These are phyloP conservation scores for Holcopasites calliopsidis DNA, from an alignment of 1,140 invertebrate species.

Conservation along the genomic window DNA sequence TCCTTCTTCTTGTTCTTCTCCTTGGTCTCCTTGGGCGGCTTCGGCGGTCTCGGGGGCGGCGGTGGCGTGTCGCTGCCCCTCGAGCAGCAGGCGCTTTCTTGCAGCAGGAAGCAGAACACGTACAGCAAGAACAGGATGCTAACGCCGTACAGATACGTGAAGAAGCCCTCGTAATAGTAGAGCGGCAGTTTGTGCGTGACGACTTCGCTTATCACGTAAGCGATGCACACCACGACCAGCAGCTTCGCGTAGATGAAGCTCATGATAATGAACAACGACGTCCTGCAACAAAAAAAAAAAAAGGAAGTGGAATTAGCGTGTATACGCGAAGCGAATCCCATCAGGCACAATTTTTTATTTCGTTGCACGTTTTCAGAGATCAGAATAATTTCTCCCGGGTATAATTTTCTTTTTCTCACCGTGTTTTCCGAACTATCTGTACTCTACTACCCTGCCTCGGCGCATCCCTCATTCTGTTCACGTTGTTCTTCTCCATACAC, in stretches of 20 bases:
- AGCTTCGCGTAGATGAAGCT: constrained; percentile 96
- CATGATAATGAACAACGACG: constrained; percentile 95
- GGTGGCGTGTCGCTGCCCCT: constrained; percentile 84
- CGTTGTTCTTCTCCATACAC: constrained; percentile 68
- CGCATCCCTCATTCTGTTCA: constrained; percentile 33
- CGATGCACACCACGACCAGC: constrained; percentile 93
- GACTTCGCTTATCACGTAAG: constrained; percentile 95
- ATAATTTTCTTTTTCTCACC: too few species aligned
- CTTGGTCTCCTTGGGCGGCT: constrained; percentile 87
- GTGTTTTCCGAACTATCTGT: constrained; percentile 65
- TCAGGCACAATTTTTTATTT: not conserved
- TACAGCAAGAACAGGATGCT: constrained; percentile 97
- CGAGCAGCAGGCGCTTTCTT: constrained; percentile 92
- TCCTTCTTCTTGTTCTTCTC: constrained; percentile 81
- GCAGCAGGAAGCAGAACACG: constrained; percentile 97
- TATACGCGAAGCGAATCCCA: not conserved
- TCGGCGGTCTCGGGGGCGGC: constrained; percentile 86
- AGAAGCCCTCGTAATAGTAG: constrained; percentile 97
- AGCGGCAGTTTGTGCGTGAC: constrained; percentile 94
- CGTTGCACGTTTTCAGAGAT: not conserved
- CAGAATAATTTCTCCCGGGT: not conserved
- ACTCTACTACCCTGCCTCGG: constrained; percentile 64
- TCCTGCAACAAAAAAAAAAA: constrained; percentile 81
- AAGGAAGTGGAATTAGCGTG: constrained; percentile 5
- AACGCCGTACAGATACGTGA: constrained; percentile 96